Evolutionary conservation across 2,888 invertebrate genomes (phyloP).

Genomic region (Pardosa pseudoannulata): DNA sequence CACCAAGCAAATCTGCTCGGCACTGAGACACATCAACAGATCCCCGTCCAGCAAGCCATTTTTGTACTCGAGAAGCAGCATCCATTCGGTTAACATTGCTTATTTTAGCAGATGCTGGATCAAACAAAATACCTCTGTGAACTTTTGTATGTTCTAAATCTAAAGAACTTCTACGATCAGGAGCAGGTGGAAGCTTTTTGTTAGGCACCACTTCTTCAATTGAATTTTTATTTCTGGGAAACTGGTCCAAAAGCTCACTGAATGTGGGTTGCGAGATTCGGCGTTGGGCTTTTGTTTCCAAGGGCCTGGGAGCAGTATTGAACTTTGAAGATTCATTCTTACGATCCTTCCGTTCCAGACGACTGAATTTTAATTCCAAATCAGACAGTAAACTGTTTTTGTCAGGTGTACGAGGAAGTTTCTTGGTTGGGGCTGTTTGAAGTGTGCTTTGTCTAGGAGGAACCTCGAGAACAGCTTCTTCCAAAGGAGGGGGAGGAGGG

Average conservation of each 20-base stretch:
- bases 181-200: conserved; percentile 46
- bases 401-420: conserved; percentile 60
- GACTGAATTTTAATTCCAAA: conserved; percentile 44
- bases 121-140: conserved; percentile 25
- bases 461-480: conserved; percentile 16
- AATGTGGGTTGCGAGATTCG: conserved; percentile 62
- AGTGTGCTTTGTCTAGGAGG: conserved; percentile 21
- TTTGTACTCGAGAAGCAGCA: conserved; percentile 62
- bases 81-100: conserved; percentile 12
- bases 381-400: conserved; percentile 41
- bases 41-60: conserved; percentile 65
- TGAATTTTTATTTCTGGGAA: conserved; percentile 35
- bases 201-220: conserved; percentile 43
- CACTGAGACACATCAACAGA: conserved; percentile 52
- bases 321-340: conserved; percentile 39
- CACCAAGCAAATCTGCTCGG: conserved; percentile 48
- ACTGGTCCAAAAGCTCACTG: conserved; percentile 59
- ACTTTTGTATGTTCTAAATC: conserved; percentile 44
- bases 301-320: conserved; percentile 57
- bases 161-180: conserved; percentile 66
- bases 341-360: conserved; percentile 13
- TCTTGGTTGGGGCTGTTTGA: conserved; percentile 50
- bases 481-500: conserved; percentile 37
- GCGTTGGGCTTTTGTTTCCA: conserved; percentile 59
- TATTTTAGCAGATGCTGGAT: conserved; percentile 12